Evolutionary conservation across 2,888 invertebrate genomes (phyloP).

Genomic region (Cephalotes varians): DNA sequence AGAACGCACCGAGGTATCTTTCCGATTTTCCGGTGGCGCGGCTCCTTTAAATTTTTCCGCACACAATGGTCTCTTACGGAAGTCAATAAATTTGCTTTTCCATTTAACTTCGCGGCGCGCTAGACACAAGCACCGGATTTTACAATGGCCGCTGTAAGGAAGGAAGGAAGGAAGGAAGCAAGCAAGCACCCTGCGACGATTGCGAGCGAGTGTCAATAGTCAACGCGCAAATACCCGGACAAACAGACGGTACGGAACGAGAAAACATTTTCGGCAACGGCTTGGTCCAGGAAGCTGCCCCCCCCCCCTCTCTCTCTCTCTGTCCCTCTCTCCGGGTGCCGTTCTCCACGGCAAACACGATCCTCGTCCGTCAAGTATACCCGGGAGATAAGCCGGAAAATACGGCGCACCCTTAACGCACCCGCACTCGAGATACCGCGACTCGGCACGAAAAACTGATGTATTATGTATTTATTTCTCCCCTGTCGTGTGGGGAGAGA

Average conservation of each 20-base stretch:
- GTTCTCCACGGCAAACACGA: constrained; percentile 64
- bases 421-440: constrained; percentile 21
- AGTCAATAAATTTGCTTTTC: constrained; percentile 52
- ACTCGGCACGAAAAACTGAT: constrained; percentile 41
- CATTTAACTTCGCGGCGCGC: constrained; percentile 42
- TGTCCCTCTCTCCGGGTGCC: not conserved
- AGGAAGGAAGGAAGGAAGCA: not conserved
- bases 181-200: not conserved
- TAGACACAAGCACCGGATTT: constrained; percentile 37
- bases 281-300: constrained; percentile 13
- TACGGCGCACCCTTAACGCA: constrained; percentile 60
- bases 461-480: constrained; percentile 57
- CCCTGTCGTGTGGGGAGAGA: not conserved
- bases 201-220: constrained; percentile 49
- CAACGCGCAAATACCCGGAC: constrained; percentile 42
- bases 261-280: constrained; percentile 49
- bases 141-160: not conserved
- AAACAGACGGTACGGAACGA: constrained; percentile 31
- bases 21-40: constrained; percentile 37
- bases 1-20: not conserved
- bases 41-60: constrained; percentile 26
- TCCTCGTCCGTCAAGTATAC: constrained; percentile 56
- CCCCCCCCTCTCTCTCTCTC: not conserved
- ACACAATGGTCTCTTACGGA: constrained; percentile 41
- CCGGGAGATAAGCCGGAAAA: constrained; percentile 61